A percentile compares a stretch with the other conserved stretches of the same genome.
These are phyloP conservation scores for Fabriciana adippe DNA, from an alignment of 2,888 invertebrate genomes.

Conservation along the genomic window DNA sequence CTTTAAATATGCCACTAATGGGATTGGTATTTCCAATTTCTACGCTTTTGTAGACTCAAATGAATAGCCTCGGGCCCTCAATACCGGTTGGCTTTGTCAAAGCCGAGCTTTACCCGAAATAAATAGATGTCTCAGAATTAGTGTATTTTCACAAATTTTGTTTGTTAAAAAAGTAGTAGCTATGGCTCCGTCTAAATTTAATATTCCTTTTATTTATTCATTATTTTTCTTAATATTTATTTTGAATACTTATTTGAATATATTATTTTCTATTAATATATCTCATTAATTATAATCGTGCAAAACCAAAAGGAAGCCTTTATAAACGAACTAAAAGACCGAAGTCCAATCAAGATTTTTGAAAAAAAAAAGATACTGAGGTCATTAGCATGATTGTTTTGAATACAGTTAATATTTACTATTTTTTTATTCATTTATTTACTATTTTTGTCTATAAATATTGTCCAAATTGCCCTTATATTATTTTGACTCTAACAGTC, in stretches of 20 bases:
- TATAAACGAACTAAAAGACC: too few species aligned
- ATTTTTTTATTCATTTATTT: too few species aligned
- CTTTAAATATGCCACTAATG: constrained; percentile 18
- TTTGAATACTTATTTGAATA: background rate
- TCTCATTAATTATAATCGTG: too few species aligned
- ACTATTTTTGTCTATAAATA: too few species aligned
- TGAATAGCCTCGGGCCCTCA: constrained; percentile 21
- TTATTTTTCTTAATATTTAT: background rate
- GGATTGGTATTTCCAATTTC: constrained; percentile 20
- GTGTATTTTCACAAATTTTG: constrained; percentile 3
- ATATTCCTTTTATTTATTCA: background rate
- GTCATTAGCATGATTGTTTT: too few species aligned
- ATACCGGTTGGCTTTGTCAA: constrained; percentile 21
- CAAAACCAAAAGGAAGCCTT: too few species aligned
- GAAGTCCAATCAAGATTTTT: too few species aligned
- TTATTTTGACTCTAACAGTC: too few species aligned
- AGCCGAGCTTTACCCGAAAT: constrained; percentile 12
- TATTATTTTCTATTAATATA: too few species aligned
- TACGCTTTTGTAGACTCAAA: constrained; percentile 11
- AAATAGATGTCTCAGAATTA: constrained; percentile 8
- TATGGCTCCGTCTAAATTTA: background rate
- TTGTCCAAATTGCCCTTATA: too few species aligned
- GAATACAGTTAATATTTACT: too few species aligned
- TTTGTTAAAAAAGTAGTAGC: background rate
- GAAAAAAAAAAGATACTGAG: too few species aligned